Evolutionary conservation across 37 sponge, comb jelly and placozoan species (phyloP), one percentile per base, ranked within the genome.

Genomic region (Spongilla lacustris): DNA sequence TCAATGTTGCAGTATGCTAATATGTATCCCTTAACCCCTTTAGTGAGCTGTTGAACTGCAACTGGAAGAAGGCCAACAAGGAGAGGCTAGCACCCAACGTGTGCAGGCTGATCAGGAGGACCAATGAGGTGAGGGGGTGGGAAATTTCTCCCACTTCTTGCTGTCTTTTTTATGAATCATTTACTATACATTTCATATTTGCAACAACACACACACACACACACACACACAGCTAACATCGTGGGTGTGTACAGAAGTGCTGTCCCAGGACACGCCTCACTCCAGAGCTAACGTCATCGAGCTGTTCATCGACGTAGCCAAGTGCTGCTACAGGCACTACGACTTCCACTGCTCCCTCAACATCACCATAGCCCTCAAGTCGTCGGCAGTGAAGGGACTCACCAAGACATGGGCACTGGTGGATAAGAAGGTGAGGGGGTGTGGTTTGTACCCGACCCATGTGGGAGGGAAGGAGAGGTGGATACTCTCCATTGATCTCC

Each of bases 211-310:
- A 6, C 58, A 6, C 77, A 36, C 46, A 0, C 22, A 33, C 75
- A 9, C 31, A 75, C 12, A 31, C 24, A 37, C 32, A 34, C 76
- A 94, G 94, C 87, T 90, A 81, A 87, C 85, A 2, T 84, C 88
- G 0, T 94, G 95, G 95, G 91, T 94, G 58, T 75, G 71, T 23
- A 94, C 95, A 27, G 92, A 91, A 84, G 83, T 94, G 13, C 81
- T 94, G 32, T 36, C 36, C 3, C 84, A 80, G 28, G 84, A 91
- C 50, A 79, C 92, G 4, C 78, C 81, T 0, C 17, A 50, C 22
- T 81, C 66, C 2, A 33, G 95, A 4, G 95, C 86, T 2, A 76
- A 26, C 3, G 89, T 86, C 14, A 89, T 94, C 13, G 95, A 91
- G 78, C 70, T 85, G 73, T 91, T 94, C 81, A 82, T 94, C 72